Evolutionary conservation across 2,113 vertebrate genomes (phyloP), one percentile per base, ranked within the genome.

Genomic region (Zosterops hypoxanthus): DNA sequence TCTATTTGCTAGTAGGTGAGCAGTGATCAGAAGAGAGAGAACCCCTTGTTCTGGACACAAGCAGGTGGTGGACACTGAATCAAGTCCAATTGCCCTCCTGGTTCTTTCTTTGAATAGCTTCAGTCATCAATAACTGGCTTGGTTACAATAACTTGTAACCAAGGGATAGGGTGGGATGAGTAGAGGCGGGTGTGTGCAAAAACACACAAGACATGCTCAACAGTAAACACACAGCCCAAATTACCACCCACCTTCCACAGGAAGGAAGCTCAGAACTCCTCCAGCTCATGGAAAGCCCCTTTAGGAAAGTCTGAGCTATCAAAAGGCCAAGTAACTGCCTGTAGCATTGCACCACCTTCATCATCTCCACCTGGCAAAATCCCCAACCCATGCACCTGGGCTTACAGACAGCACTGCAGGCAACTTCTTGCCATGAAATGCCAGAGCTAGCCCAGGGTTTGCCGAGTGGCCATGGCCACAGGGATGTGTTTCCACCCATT

Each of bases 401-500:
- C 39, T 92, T 59, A 55, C 16, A 56, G 76, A 55, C 4, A 63
- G 63, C 57, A 31, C 46, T 23, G 25, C 42, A 73, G 69, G 60
- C 33, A 65, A 59, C 42, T 72, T 73, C 59, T 77, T 2, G 0
- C 15, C 50, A 14, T 22, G 64, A 59, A 70, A 47, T 41, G 46
- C 49, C 63, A 49, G 64, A 87, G 69, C 33, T 22, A 33, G 66
- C 66, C 63, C 36, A 73, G 23, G 52, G 75, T 70, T 31, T 34
- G 50, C 79, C 0, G 42, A 72, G 65, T 44, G 87, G 70, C 89
- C 88, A 95, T 0, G 20, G 41, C 47, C 63, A 90, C 75, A 63
- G 68, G 82, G 93, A 77, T 98, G 97, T 97, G 97, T 50, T 93
- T 96, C 91, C 92, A 92, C 65, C 18, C 57, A 69, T 11, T 88